Evolutionary conservation across 1,140 invertebrate species (phyloP), one percentile per base, ranked within the genome.

Genomic region (Temnothorax longispinosus): DNA sequence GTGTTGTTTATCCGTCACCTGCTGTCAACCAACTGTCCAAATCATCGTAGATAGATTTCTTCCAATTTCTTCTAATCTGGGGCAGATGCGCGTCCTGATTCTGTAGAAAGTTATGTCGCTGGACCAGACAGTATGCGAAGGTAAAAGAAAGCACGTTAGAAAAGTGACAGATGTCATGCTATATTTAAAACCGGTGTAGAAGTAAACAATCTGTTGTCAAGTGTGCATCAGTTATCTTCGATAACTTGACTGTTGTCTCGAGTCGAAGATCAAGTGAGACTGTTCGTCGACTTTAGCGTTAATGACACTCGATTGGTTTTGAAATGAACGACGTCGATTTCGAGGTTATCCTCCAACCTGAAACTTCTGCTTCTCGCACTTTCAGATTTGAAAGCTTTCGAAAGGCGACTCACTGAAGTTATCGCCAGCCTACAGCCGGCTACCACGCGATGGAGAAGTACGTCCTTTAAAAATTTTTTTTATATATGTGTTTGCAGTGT

Each of bases 381-480:
- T 97, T 93, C 95, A 99, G 99, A 99, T 97, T 96, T 99, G 88
- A 99, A 99, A 95, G 99, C 99, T 50, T 99, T 99, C 96, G 99
- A 99, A 94, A 96, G 99, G 86, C 96, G 99, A 78, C 95, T 99
- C 3, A 99, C 98, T 8, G 99, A 99, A 97, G 98, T 99, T n/a
- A 99, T 99, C 94, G 97, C 97, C 89, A 98, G 98, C 94, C 96
- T 99, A 86, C 98, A 99, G 93, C 99, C 99, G 71, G 97, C 98
- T 69, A 99, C 99, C 77, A 96, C 97, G 88, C 96, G 98, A 96
- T 99, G 99, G 99, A 97, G 99, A 97, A 97, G 98, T 99, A 96
- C 96, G 96, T 96, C 71, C 58, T 76, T 75, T 35, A 62, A 41
- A 64, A 41, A 67, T 87, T 69, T 1, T 27, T 65, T 65, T 69